Conservation (phyloP, 2,888 invertebrate genomes). For the Marasmarcha lunaedactyla region DNA sequence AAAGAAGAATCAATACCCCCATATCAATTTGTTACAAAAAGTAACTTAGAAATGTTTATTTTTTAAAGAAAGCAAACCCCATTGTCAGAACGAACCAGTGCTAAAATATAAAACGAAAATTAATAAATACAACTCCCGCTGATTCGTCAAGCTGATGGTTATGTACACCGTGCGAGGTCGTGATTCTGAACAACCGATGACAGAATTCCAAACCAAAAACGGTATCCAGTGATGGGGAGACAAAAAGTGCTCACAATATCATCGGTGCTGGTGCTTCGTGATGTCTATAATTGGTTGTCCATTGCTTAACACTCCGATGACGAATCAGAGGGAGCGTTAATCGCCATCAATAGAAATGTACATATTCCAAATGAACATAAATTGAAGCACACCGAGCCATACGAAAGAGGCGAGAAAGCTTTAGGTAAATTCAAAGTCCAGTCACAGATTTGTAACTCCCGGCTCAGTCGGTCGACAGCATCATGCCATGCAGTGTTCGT, state of each 20-base stretch:
- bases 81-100: background rate
- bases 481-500: constrained; percentile 43
- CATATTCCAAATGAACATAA: constrained; percentile 30
- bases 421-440: constrained; percentile 57
- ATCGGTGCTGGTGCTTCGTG: background rate
- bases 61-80: too few species aligned
- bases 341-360: constrained; percentile 3
- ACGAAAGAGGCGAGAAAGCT: constrained; percentile 57
- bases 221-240: too few species aligned
- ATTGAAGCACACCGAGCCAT: constrained; percentile 65
- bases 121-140: constrained; percentile 10
- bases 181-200: too few species aligned
- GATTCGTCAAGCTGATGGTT: constrained; percentile 3
- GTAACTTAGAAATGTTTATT: too few species aligned
- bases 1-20: too few species aligned
- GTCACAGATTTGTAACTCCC: constrained; percentile 39
- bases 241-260: too few species aligned
- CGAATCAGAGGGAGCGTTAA: constrained; percentile 4
- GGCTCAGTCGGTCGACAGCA: constrained; percentile 15
- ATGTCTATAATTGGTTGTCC: constrained; percentile 4
- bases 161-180: too few species aligned
- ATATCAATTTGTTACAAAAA: too few species aligned
- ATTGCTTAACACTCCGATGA: constrained; percentile 1
- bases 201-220: too few species aligned
- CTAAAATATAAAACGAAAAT: too few species aligned